A percentile compares a stretch with the other conserved stretches of the same genome.
phyloP scores from a whole-genome alignment of 2,888 invertebrate genomes.

The Volucella zonaria region DNA sequence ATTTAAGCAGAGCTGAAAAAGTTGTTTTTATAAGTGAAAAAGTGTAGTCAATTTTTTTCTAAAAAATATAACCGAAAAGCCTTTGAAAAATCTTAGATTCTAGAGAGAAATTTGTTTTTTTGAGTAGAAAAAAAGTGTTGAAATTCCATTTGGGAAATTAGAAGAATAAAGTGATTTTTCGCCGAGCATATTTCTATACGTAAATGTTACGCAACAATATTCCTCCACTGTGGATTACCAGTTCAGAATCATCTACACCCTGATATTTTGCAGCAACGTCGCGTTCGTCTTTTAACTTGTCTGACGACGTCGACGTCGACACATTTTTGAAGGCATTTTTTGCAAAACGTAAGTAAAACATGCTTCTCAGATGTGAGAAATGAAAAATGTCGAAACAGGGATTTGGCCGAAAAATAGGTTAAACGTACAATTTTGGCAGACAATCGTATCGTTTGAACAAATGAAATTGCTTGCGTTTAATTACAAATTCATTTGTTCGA shows the following conservation, averaged over 20 bases:
- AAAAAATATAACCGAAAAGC: background rate
- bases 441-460: constrained; percentile 5
- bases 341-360: constrained; percentile 64
- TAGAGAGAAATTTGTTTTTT: background rate
- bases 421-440: constrained; percentile 56
- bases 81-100: background rate
- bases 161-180: constrained; percentile 48
- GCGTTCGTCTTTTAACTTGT: constrained; percentile 8
- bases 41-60: constrained; percentile 1
- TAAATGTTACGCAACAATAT: constrained; percentile 72
- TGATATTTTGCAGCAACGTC: constrained; percentile 57
- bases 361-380: constrained; percentile 42
- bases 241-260: constrained; percentile 63
- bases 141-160: constrained; percentile 19
- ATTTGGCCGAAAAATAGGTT: constrained; percentile 68
- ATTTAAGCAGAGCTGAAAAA: background rate
- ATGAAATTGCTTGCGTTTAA: constrained; percentile 18
- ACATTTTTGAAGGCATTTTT: constrained; percentile 52
- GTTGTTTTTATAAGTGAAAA: constrained; percentile 5
- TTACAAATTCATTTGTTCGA: constrained; percentile 38
- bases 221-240: constrained; percentile 62
- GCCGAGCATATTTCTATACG: constrained; percentile 52
- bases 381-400: constrained; percentile 50
- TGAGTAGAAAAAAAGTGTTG: constrained; percentile 15
- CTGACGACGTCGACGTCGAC: constrained; percentile 23